Evolutionary conservation across 1,140 invertebrate species (phyloP).

Genomic region (Drosophila simulans): DNA sequence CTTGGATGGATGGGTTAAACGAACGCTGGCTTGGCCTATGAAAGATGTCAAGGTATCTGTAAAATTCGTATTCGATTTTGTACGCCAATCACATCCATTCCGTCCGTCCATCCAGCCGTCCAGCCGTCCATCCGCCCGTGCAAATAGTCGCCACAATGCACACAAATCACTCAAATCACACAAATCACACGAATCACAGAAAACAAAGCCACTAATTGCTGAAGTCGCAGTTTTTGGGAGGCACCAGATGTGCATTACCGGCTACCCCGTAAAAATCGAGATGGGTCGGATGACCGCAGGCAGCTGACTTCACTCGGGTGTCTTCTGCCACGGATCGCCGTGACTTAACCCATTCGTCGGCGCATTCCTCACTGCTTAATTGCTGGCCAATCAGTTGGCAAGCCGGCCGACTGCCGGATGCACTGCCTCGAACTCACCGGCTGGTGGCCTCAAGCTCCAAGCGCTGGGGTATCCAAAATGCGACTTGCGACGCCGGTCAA

Average conservation of each 20-base stretch:
- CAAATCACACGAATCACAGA: slow-evolving; percentile 4
- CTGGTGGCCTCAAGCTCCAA: not conserved
- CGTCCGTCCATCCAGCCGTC: no score
- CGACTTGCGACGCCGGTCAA: not conserved
- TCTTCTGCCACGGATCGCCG: slow-evolving; percentile 1
- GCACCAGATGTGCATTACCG: not conserved
- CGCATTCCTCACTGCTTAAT: not conserved
- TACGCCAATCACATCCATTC: slow-evolving; percentile 60
- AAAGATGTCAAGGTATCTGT: slow-evolving; percentile 81
- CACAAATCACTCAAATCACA: not conserved
- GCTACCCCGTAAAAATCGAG: not conserved
- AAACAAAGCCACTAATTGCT: slow-evolving; percentile 18
- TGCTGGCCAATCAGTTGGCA: no score
- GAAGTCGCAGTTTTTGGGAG: slow-evolving; percentile 4
- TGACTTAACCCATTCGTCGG: not conserved
- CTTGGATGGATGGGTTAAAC: slow-evolving; percentile 68
- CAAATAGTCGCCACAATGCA: not conserved
- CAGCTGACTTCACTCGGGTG: slow-evolving; percentile 15
- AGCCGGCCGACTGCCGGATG: not conserved
- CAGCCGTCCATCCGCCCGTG: not conserved
- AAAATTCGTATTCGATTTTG: slow-evolving; percentile 65
- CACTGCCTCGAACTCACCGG: not conserved
- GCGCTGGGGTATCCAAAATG: not conserved
- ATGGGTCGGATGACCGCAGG: not conserved
- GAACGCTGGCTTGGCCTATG: slow-evolving; percentile 74